phyloP scores from a whole-genome alignment of 2,797 vertebrate species.

The Crypturellus tataupa region DNA sequence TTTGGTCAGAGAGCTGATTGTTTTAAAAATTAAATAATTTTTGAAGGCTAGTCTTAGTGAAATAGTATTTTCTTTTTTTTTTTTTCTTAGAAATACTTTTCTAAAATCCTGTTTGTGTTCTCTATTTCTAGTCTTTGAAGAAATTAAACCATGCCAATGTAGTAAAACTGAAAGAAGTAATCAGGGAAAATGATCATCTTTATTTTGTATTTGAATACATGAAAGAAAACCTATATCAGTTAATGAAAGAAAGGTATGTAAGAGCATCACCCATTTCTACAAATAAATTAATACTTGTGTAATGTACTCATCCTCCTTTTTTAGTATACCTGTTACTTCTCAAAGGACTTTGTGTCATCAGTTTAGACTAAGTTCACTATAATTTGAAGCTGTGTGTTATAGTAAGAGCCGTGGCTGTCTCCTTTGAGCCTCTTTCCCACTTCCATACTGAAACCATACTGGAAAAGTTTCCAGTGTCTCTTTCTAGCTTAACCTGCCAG shows the following conservation, averaged over 20 bases:
- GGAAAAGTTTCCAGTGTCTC: background rate
- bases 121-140: slow-evolving; percentile 84
- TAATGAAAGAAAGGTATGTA: slow-evolving; percentile 88
- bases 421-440: background rate
- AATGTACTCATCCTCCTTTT: background rate
- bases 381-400: background rate
- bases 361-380: background rate
- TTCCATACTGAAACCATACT: background rate
- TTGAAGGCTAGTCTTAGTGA: background rate
- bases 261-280: background rate
- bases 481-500: background rate
- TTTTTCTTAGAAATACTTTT: background rate
- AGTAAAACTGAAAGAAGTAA: slow-evolving; percentile 87
- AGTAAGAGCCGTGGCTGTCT: background rate
- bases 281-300: background rate
- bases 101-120: slow-evolving; percentile 30
- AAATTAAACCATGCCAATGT: slow-evolving; percentile 87
- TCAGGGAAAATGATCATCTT: slow-evolving; percentile 86
- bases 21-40: background rate
- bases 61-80: background rate
- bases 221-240: slow-evolving; percentile 89
- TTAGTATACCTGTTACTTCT: background rate
- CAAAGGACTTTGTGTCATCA: background rate
- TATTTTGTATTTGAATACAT: slow-evolving; percentile 89
- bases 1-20: background rate